Percentiles rank a stretch among this genome's conserved stretches.
Conservation (phyloP, 2,888 invertebrate species). For the Lutraria lutraria region DNA sequence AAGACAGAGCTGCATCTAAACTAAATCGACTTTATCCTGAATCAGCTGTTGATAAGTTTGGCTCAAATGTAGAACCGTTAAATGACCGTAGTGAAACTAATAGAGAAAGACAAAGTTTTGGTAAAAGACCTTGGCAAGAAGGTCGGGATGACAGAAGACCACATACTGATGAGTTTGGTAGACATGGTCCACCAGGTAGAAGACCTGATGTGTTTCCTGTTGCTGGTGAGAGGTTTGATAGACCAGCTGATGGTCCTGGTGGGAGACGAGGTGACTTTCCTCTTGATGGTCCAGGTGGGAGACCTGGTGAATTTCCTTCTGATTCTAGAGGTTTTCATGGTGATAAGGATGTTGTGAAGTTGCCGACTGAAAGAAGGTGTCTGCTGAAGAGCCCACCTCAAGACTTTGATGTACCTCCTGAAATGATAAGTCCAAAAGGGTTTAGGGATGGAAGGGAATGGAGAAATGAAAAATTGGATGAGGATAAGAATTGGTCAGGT, state of each 20-base stretch:
- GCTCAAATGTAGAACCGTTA: constrained; percentile 8
- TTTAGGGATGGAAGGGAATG: constrained; percentile 36
- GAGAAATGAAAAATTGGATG: constrained; percentile 33
- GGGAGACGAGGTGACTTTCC: constrained; percentile 25
- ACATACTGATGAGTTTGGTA: not conserved
- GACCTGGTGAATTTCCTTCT: not conserved
- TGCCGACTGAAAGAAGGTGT: constrained; percentile 5
- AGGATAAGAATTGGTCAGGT: not conserved
- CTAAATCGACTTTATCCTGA: constrained; percentile 56
- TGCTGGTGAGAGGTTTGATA: constrained; percentile 38
- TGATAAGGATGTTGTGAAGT: not conserved
- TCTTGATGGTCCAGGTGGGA: constrained; percentile 22
- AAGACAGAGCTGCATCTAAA: constrained; percentile 39
- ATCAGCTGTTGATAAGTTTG: constrained; percentile 35
- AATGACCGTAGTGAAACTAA: not conserved
- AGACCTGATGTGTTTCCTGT: constrained; percentile 31
- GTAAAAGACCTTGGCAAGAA: constrained; percentile 26
- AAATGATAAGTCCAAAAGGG: constrained; percentile 26
- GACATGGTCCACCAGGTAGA: constrained; percentile 1
- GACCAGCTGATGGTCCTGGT: constrained; percentile 39
- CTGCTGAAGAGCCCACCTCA: constrained; percentile 28
- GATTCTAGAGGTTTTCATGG: not conserved
- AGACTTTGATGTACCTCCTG: constrained; percentile 16
- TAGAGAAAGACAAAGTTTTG: not conserved
- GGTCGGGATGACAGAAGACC: constrained; percentile 16